Conservation (phyloP, 2,888 invertebrate species). For the Parnassius orleans region DNA sequence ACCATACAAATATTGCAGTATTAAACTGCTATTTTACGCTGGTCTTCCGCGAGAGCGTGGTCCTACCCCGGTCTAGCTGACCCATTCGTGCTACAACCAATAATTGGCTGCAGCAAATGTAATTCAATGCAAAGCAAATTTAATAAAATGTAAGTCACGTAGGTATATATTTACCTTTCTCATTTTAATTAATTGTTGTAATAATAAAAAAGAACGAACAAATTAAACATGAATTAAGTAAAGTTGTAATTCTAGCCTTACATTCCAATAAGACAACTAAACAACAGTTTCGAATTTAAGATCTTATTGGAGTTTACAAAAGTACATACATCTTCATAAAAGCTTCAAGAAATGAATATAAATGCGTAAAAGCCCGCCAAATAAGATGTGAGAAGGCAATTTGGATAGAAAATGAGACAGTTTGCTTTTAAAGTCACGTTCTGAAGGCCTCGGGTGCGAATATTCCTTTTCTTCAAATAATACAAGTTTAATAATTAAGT, state of each 20-base stretch:
- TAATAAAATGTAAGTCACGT: too few species aligned
- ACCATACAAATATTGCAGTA: too few species aligned
- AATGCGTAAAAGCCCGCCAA: slow-evolving; percentile 60
- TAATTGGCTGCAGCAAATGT: too few species aligned
- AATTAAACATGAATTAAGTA: background rate
- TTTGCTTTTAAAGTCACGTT: slow-evolving; percentile 73
- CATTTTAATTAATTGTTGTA: too few species aligned
- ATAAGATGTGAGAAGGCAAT: slow-evolving; percentile 72
- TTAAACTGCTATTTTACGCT: too few species aligned
- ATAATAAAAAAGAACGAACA: too few species aligned
- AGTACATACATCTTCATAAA: slow-evolving; percentile 66
- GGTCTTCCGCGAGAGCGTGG: too few species aligned
- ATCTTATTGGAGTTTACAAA: slow-evolving; percentile 54
- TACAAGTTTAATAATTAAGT: slow-evolving; percentile 25
- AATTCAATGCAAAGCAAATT: too few species aligned
- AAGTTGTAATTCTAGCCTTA: slow-evolving; percentile 20
- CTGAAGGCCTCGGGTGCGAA: slow-evolving; percentile 39
- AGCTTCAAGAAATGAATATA: slow-evolving; percentile 65
- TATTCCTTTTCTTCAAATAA: slow-evolving; percentile 27
- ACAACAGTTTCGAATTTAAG: slow-evolving; percentile 30
- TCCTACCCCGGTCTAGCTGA: too few species aligned
- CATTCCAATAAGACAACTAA: slow-evolving; percentile 44
- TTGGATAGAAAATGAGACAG: slow-evolving; percentile 69
- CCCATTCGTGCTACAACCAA: too few species aligned
- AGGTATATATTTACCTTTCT: too few species aligned